Base-by-base conservation (phyloP, 2,797 vertebrate species). In the Bovichtus variegatus region DNA sequence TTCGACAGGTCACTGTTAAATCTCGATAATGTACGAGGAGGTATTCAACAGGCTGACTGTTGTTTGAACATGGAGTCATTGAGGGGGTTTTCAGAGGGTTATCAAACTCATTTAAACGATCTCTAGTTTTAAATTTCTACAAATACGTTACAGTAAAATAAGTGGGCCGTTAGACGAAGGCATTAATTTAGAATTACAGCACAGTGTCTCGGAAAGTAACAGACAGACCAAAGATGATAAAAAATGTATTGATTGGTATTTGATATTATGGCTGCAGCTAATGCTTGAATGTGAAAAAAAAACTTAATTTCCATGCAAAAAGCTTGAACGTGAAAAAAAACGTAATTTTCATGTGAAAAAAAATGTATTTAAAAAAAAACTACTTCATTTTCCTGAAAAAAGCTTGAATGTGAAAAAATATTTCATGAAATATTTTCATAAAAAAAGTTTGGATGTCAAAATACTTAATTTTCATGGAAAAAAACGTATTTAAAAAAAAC, bases 1-100 rank as follows among this genome's bases (percentile, higher is more conserved):
- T 70, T 46, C 63, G 67, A 69, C 54, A 50, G 60, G 21, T 4
- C 5, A 2, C 41, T 46, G 55, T 51, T 76, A 53, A 62, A 72
- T 27, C 67, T 57, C 12, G 9, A 31, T 4, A 41, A 54, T 36
- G n/a, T 21, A 13, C 9, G 21, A 25, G 3, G 7, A 8, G 8
- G 49, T 10, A 21, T 23, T 54, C 34, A 55, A 47, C n/a, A 25
- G 51, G 16, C 38, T 1, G 16, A n/a, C 12, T 12, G 23, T 27
- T 21, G 43, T 55, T 21, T 15, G 41, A 41, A 31, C 23, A 7
- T 16, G n/a, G 9, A 29, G 23, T 47, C 23, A 23, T 5, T 2
- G 27, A 12, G 6, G 11, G 13, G 41, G 40, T 27, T n/a, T 1
- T 4, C 25, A 50, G 1, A 38, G n/a, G n/a, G n/a, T n/a, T n/a